Percentiles rank a stretch among this genome's conserved stretches.
These are phyloP conservation scores for Spicauda simplicius DNA, from an alignment of 2,888 invertebrate genomes.

Conservation along the genomic window DNA sequence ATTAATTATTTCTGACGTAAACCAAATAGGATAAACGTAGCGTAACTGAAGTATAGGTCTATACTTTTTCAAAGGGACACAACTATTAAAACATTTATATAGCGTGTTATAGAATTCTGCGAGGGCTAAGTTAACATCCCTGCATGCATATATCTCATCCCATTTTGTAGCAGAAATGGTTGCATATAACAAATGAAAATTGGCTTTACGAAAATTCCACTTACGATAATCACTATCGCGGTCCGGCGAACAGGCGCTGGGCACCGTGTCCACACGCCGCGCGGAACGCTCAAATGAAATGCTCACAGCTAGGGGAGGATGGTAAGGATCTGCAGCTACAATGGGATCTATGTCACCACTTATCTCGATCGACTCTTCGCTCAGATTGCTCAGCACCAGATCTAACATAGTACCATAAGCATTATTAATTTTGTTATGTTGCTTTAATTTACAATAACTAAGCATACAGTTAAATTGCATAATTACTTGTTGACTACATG, in stretches of 20 bases:
- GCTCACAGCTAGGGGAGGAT: background rate
- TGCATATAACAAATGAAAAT: slow-evolving; percentile 1
- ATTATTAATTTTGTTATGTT: slow-evolving; percentile 12
- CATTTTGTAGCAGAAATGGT: background rate
- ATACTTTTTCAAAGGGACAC: background rate
- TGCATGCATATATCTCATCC: background rate
- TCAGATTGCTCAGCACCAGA: slow-evolving; percentile 9
- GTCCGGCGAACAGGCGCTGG: background rate
- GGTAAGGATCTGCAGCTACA: background rate
- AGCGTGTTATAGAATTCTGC: background rate
- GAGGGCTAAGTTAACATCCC: background rate
- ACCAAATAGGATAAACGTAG: slow-evolving; percentile 9
- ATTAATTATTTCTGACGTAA: slow-evolving; percentile 7
- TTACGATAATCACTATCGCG: background rate
- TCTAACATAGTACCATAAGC: slow-evolving; percentile 6
- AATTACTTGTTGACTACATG: slow-evolving; percentile 2
- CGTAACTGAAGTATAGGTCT: background rate
- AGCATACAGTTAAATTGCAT: slow-evolving; percentile 13
- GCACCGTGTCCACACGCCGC: background rate
- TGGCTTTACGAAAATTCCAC: background rate
- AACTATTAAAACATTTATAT: background rate
- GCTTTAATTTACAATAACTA: slow-evolving; percentile 7
- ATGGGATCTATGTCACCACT: too few species aligned
- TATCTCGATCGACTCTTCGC: background rate
- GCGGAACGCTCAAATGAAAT: background rate